Percentiles rank a stretch among this genome's conserved stretches.
These are phyloP conservation scores for Morus bassanus DNA, from an alignment of 2,797 vertebrate species.

Conservation along the genomic window DNA sequence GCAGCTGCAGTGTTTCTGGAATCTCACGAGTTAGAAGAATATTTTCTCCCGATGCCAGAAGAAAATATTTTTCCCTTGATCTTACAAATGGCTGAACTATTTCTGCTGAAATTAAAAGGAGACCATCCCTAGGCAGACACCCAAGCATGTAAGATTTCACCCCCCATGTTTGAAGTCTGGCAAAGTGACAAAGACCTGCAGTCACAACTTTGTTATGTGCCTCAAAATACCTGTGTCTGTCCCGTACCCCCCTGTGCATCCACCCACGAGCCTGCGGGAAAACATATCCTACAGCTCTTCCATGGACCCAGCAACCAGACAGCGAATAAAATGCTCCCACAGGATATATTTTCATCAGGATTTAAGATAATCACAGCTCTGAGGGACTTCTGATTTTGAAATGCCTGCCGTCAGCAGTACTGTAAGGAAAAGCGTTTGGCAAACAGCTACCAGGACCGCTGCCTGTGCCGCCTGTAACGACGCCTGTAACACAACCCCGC, in stretches of 20 bases:
- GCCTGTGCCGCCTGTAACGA: background rate
- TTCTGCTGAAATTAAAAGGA: background rate
- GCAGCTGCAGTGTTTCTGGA: constrained; percentile 14
- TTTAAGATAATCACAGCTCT: background rate
- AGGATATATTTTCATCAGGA: background rate
- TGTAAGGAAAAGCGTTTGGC: background rate
- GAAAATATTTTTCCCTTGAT: background rate
- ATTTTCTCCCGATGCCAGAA: background rate
- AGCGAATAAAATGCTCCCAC: background rate
- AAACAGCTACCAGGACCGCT: background rate
- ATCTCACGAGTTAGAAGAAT: background rate
- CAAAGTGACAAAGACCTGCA: background rate
- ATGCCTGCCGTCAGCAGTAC: background rate
- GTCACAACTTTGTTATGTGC: background rate
- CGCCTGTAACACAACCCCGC: fast-evolving
- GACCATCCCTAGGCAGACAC: background rate
- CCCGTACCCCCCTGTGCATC: fast-evolving
- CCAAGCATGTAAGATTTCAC: background rate
- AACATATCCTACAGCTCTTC: background rate
- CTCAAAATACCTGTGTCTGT: background rate
- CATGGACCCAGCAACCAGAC: background rate
- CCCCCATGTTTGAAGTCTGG: background rate
- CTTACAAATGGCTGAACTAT: background rate
- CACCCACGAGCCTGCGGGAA: background rate
- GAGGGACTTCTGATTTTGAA: background rate